phyloP scores from a whole-genome alignment of 2,113 vertebrate species.

The Bos indicus region DNA sequence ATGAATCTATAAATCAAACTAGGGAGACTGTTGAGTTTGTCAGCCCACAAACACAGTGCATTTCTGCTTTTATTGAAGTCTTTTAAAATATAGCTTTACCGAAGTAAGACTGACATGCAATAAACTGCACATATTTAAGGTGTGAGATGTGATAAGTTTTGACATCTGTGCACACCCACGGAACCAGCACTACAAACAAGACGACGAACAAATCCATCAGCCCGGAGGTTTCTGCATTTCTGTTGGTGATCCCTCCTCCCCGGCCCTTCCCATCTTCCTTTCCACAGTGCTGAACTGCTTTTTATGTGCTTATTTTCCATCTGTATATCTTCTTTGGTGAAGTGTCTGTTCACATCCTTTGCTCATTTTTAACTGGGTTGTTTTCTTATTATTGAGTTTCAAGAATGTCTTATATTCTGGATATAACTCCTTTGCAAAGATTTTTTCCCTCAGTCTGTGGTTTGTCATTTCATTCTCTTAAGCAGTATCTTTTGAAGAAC shows the following conservation, averaged over 20 bases:
- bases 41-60: conserved; percentile 19
- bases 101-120: not conserved
- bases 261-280: too few species aligned
- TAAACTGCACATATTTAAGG: not conserved
- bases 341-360: not conserved
- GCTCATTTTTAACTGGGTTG: not conserved
- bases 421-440: not conserved
- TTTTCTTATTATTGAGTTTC: not conserved
- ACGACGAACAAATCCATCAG: not conserved
- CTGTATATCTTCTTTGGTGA: not conserved
- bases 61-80: conserved; percentile 38
- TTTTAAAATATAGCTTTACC: not conserved
- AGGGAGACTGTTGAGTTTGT: not conserved
- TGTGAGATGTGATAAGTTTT: not conserved
- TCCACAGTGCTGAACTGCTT: not conserved
- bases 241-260: not conserved
- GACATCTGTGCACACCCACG: not conserved
- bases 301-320: not conserved
- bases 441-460: not conserved
- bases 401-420: not conserved
- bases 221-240: not conserved
- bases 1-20: conserved; percentile 36
- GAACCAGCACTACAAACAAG: not conserved
- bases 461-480: not conserved
- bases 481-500: not conserved